phyloP scores from a whole-genome alignment of 2,113 vertebrate species.

The Gorilla gorilla region DNA sequence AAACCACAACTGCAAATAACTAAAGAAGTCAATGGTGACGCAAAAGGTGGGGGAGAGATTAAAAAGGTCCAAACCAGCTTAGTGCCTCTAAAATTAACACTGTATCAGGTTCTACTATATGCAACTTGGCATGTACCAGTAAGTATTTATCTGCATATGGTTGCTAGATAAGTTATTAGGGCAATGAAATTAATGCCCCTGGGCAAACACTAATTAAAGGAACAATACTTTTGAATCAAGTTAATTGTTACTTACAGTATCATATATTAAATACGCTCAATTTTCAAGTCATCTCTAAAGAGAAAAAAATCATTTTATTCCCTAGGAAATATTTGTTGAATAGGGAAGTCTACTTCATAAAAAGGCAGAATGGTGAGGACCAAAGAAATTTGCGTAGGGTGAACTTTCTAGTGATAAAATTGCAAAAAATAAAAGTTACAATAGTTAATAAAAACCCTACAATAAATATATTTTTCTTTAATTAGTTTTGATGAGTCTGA shows the following conservation, averaged over 20 bases:
- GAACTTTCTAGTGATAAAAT: constrained; percentile 6
- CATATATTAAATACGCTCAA: neutral
- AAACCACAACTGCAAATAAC: neutral
- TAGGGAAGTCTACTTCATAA: neutral
- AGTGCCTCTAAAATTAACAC: neutral
- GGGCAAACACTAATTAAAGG: constrained; percentile 37
- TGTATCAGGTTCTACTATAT: neutral
- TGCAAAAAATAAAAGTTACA: neutral
- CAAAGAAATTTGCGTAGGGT: neutral
- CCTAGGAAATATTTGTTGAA: constrained; percentile 1
- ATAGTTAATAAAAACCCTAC: neutral
- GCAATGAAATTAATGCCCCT: constrained; percentile 10
- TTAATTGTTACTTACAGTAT: neutral
- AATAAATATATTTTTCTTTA: constrained; percentile 1
- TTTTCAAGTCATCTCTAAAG: constrained; percentile 31
- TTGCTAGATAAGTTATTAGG: neutral
- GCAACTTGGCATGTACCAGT: neutral
- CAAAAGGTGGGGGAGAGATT: neutral
- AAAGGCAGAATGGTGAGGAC: neutral
- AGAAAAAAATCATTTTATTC: neutral
- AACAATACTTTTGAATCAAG: neutral
- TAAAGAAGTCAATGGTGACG: neutral
- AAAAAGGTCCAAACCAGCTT: neutral
- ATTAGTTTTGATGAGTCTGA: neutral
- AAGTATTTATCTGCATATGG: neutral